Percentiles rank a stretch among this genome's conserved stretches.
Conservation (phyloP, 2,888 invertebrate genomes). For the Lepidochitona cinerea region DNA sequence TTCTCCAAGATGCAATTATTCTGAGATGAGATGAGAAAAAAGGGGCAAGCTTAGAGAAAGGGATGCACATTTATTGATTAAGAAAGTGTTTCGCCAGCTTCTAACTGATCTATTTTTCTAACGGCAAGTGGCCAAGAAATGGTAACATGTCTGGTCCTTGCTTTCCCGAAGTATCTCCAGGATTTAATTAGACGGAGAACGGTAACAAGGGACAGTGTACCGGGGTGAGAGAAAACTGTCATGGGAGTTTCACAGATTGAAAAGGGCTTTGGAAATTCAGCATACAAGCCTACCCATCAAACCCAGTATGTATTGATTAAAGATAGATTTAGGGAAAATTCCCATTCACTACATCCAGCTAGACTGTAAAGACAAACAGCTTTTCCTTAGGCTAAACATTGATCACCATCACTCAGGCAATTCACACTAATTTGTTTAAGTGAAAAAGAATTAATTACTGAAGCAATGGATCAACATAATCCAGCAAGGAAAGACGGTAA, state of each 20-base stretch:
- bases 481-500: not conserved
- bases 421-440: conserved; percentile 6
- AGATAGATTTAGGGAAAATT: too few species aligned
- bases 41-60: not conserved
- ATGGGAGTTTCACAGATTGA: not conserved
- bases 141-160: too few species aligned
- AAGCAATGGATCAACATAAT: not conserved
- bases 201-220: not conserved
- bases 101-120: too few species aligned
- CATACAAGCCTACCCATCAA: not conserved
- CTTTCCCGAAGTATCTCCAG: not conserved
- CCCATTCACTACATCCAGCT: too few species aligned
- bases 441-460: conserved; percentile 4
- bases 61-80: not conserved
- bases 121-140: too few species aligned
- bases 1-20: not conserved
- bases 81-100: too few species aligned
- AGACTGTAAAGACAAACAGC: too few species aligned
- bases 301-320: not conserved
- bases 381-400: too few species aligned
- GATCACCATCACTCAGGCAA: not conserved
- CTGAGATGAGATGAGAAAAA: not conserved
- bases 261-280: not conserved
- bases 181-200: not conserved
- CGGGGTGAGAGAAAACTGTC: not conserved